These are phyloP conservation scores for Cryptocephalus primarius DNA, from an alignment of 2,888 invertebrate genomes.

Conservation along the genomic window DNA sequence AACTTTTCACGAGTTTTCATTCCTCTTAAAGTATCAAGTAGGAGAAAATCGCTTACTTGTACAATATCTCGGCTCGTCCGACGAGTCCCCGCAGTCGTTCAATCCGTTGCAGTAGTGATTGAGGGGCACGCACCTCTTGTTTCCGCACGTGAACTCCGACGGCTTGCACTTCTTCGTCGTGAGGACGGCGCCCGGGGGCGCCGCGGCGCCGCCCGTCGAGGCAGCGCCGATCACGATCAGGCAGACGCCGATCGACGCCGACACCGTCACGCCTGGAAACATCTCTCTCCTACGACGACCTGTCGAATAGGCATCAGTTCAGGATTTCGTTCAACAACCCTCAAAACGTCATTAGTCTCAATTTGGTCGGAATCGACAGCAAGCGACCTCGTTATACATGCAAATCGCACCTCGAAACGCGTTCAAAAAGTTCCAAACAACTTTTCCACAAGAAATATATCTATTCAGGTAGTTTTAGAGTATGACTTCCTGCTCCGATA, in stretches of 20 bases:
- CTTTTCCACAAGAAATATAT: too few species aligned
- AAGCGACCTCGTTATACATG: too few species aligned
- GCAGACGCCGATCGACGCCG: constrained; percentile 8
- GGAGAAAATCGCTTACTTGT: constrained; percentile 55
- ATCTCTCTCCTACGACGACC: too few species aligned
- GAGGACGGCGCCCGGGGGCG: constrained; percentile 1
- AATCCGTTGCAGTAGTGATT: constrained; percentile 69
- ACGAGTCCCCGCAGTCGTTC: constrained; percentile 71
- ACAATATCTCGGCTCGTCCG: constrained; percentile 71
- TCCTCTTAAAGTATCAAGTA: not conserved
- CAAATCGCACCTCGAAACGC: too few species aligned
- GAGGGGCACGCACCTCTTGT: constrained; percentile 55
- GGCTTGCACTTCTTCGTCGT: constrained; percentile 44
- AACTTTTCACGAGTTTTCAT: too few species aligned
- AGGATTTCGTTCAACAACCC: too few species aligned
- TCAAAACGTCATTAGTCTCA: too few species aligned
- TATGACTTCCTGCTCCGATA: too few species aligned
- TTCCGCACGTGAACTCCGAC: constrained; percentile 57
- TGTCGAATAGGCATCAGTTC: too few species aligned
- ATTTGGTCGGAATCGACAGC: too few species aligned
- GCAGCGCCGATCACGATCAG: constrained; percentile 5
- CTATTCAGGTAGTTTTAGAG: too few species aligned
- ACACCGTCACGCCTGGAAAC: constrained; percentile 4
- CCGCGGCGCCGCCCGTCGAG: constrained; percentile 1
- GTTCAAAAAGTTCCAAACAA: too few species aligned